phyloP scores from a whole-genome alignment of 2,797 vertebrate species.

The Liasis olivaceus region DNA sequence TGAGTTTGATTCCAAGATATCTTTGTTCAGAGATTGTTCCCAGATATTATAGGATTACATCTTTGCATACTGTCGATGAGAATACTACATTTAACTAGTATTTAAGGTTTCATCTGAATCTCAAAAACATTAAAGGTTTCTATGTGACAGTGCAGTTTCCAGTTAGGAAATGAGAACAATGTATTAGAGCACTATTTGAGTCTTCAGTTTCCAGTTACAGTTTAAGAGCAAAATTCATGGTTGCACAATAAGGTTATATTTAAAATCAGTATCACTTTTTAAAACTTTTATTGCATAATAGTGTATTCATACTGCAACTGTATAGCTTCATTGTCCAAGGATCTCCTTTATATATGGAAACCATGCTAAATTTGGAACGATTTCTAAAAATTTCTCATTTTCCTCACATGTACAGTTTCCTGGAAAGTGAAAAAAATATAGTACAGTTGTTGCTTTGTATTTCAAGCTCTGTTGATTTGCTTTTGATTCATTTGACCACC shows the following conservation, averaged over 20 bases:
- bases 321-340: constrained; percentile 38
- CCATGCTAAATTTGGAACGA: constrained; percentile 26
- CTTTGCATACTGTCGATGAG: background rate
- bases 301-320: constrained; percentile 43
- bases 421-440: constrained; percentile 41
- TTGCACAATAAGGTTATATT: constrained; percentile 29
- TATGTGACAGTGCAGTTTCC: constrained; percentile 43
- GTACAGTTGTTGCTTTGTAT: constrained; percentile 42
- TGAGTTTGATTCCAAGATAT: background rate
- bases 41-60: background rate
- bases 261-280: constrained; percentile 47
- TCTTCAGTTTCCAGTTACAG: background rate
- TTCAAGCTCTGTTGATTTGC: constrained; percentile 31
- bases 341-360: constrained; percentile 26
- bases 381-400: background rate
- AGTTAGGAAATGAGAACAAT: background rate
- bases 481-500: constrained; percentile 40
- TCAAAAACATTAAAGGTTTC: background rate
- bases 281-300: constrained; percentile 6
- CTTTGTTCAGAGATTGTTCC: background rate
- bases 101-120: background rate
- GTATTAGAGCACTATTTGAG: background rate
- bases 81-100: background rate
- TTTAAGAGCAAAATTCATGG: constrained; percentile 32
- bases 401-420: constrained; percentile 38